phyloP scores from a whole-genome alignment of 2,113 vertebrate genomes.

The Eolophus roseicapilla region DNA sequence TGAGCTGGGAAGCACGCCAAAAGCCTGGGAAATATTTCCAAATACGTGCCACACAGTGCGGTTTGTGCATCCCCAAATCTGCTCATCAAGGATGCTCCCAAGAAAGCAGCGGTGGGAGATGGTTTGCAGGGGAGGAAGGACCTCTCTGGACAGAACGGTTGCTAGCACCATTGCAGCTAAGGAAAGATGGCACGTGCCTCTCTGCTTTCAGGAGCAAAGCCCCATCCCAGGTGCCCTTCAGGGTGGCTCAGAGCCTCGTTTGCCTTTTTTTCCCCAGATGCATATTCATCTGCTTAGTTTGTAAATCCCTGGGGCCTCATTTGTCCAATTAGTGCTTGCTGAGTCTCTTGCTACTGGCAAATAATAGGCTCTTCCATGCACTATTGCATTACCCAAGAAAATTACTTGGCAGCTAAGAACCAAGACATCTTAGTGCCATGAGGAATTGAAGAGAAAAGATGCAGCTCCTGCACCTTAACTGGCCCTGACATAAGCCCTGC shows the following conservation, averaged over 20 bases:
- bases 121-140: not conserved
- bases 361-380: not conserved
- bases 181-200: not conserved
- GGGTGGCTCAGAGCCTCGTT: not conserved
- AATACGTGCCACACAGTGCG: not conserved
- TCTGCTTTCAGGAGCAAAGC: not conserved
- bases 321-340: conserved; percentile 58
- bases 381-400: conserved; percentile 7
- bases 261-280: conserved; percentile 2
- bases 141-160: not conserved
- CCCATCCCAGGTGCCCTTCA: not conserved
- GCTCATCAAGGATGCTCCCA: not conserved
- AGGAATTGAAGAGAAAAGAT: not conserved
- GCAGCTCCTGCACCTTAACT: not conserved
- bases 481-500: not conserved
- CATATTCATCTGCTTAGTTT: conserved; percentile 44
- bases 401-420: not conserved
- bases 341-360: conserved; percentile 30
- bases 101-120: not conserved
- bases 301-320: conserved; percentile 43
- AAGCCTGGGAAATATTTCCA: not conserved
- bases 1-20: not conserved
- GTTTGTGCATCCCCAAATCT: not conserved
- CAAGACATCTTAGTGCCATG: accelerated
- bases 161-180: not conserved